Conservation (phyloP, 2,797 vertebrate genomes). For the Chaenodraco wilsoni region DNA sequence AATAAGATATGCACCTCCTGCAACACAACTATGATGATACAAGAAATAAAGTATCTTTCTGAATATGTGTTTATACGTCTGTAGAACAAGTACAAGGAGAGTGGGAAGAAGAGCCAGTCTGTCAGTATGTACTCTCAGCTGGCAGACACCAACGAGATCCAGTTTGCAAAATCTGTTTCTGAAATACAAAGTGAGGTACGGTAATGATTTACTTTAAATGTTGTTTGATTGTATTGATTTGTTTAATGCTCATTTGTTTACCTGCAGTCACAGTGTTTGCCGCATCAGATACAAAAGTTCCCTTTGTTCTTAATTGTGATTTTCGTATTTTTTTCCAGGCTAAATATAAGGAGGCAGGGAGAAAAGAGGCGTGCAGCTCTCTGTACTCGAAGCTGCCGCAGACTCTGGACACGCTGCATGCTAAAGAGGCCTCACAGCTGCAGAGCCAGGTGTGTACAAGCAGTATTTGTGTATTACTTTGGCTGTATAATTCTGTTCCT, state of each 20-base stretch:
- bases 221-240: not conserved
- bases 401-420: slow-evolving; percentile 89
- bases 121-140: slow-evolving; percentile 89
- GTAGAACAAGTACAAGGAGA: slow-evolving; percentile 86
- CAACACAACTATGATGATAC: not conserved
- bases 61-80: not conserved
- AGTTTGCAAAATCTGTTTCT: slow-evolving; percentile 86
- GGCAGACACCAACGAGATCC: slow-evolving; percentile 88
- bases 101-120: slow-evolving; percentile 80
- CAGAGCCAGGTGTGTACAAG: slow-evolving; percentile 88
- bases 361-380: slow-evolving; percentile 78
- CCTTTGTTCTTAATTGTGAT: not conserved
- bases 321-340: slow-evolving; percentile 64
- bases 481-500: too few relatives aligned
- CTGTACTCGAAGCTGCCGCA: slow-evolving; percentile 90
- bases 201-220: not conserved
- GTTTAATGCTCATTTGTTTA: not conserved
- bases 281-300: not conserved
- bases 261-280: not conserved
- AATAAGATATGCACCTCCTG: not conserved
- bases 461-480: too few relatives aligned
- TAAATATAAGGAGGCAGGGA: slow-evolving; percentile 88
- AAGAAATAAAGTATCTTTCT: not conserved
- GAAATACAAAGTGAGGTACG: slow-evolving; percentile 90
- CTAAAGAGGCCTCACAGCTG: slow-evolving; percentile 84